These are phyloP conservation scores for Lamprotornis superbus DNA, from an alignment of 2,113 vertebrate genomes.

Conservation along the genomic window DNA sequence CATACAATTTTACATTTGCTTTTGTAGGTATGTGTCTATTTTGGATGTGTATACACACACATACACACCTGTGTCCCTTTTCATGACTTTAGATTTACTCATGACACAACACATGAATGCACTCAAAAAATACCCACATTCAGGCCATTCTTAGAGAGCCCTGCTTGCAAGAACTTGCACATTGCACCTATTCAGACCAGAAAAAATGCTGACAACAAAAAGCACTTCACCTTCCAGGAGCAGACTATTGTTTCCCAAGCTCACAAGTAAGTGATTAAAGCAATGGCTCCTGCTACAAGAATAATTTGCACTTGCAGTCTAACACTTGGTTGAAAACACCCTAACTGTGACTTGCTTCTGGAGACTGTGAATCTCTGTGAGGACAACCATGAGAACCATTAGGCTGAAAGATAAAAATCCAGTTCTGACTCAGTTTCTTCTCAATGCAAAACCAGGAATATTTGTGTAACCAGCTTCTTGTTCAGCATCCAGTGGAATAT, in stretches of 20 bases:
- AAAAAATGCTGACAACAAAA: not conserved
- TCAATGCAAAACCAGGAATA: not conserved
- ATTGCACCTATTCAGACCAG: not conserved
- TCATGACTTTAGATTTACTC: not conserved
- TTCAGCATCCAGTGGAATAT: not conserved
- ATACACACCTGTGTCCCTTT: not conserved
- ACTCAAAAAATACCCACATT: not conserved
- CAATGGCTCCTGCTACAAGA: not conserved
- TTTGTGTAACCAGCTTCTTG: not conserved
- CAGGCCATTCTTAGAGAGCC: not conserved
- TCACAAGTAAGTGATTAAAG: not conserved
- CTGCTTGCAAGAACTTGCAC: not conserved
- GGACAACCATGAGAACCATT: not conserved
- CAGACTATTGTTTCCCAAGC: not conserved
- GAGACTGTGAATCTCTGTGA: not conserved
- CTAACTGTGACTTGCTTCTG: not conserved
- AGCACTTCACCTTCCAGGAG: not conserved
- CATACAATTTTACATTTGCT: not conserved
- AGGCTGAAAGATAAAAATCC: not conserved
- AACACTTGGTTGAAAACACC: not conserved
- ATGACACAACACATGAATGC: accelerated
- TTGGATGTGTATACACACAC: not conserved
- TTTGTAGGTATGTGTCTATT: not conserved
- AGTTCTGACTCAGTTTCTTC: not conserved
- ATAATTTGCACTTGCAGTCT: not conserved